A percentile compares a stretch with the other conserved stretches of the same genome.
phyloP scores from a whole-genome alignment of 2,113 vertebrate genomes.

The Oncorhynchus nerka region DNA sequence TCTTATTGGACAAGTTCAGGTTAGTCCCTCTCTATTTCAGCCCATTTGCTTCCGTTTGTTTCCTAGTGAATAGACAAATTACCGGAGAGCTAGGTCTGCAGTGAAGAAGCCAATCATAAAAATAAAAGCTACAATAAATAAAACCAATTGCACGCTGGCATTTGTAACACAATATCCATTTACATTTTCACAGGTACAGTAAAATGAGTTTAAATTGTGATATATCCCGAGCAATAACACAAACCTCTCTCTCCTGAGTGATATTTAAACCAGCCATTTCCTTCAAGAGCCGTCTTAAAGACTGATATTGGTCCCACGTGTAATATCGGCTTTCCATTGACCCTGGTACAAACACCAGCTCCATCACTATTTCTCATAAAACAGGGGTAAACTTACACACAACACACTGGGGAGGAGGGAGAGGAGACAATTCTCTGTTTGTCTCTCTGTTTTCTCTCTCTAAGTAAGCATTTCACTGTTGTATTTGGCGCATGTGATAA shows the following conservation, averaged over 20 bases:
- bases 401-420: conserved; percentile 14
- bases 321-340: conserved; percentile 39
- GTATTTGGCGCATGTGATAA: no score
- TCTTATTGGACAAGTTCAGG: no score
- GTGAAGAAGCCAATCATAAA: not conserved
- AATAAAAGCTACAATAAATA: conserved; percentile 6
- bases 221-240: conserved; percentile 17
- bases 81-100: not conserved
- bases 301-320: conserved; percentile 39
- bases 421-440: not conserved
- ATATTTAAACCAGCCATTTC: conserved; percentile 35
- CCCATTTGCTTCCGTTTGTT: no score
- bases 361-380: conserved; percentile 38
- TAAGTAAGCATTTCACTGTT: no score
- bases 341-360: conserved; percentile 51
- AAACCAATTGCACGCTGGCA: not conserved
- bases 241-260: conserved; percentile 12
- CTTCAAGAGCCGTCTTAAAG: conserved; percentile 32
- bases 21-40: no score
- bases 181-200: conserved; percentile 7
- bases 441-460: not conserved
- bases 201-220: not conserved
- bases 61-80: no score
- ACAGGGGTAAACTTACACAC: not conserved
- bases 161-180: conserved; percentile 11